A percentile compares a stretch with the other conserved stretches of the same genome.
These are phyloP conservation scores for Arrhopalites spinosus DNA, from an alignment of 2,888 invertebrate genomes.

Conservation along the genomic window DNA sequence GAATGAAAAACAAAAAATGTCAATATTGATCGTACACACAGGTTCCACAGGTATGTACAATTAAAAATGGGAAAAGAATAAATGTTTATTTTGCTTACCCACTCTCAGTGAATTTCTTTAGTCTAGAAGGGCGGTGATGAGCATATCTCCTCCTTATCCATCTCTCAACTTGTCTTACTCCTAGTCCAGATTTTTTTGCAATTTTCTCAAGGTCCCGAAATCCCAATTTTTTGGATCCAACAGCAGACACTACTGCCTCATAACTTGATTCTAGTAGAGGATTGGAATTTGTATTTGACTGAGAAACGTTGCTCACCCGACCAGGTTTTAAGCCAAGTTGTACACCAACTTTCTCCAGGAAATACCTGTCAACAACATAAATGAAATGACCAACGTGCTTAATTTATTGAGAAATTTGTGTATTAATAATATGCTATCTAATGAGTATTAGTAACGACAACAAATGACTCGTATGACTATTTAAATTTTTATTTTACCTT, in stretches of 20 bases:
- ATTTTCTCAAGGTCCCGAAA: slow-evolving; percentile 26
- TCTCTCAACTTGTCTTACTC: slow-evolving; percentile 82
- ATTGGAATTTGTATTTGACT: background rate
- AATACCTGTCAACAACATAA: slow-evolving; percentile 14
- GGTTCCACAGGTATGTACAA: too few species aligned
- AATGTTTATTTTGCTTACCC: too few species aligned
- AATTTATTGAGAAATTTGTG: too few species aligned
- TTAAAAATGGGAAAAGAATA: background rate
- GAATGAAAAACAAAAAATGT: too few species aligned
- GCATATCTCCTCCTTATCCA: slow-evolving; percentile 83
- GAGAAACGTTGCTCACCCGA: background rate
- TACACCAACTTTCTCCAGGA: slow-evolving; percentile 19
- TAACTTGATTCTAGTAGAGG: slow-evolving; percentile 7
- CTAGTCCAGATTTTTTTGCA: slow-evolving; percentile 23
- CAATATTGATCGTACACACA: too few species aligned
- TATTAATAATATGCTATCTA: too few species aligned
- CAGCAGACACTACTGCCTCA: background rate
- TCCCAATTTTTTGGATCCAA: background rate
- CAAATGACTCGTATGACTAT: background rate
- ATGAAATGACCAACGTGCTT: too few species aligned
- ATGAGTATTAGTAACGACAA: background rate
- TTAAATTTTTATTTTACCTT: background rate
- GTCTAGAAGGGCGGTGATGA: slow-evolving; percentile 83
- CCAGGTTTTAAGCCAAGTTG: slow-evolving; percentile 21
- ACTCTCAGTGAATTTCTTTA: slow-evolving; percentile 89